Base-by-base conservation (phyloP, 2,113 vertebrate genomes). In the Ochotona princeps region DNA sequence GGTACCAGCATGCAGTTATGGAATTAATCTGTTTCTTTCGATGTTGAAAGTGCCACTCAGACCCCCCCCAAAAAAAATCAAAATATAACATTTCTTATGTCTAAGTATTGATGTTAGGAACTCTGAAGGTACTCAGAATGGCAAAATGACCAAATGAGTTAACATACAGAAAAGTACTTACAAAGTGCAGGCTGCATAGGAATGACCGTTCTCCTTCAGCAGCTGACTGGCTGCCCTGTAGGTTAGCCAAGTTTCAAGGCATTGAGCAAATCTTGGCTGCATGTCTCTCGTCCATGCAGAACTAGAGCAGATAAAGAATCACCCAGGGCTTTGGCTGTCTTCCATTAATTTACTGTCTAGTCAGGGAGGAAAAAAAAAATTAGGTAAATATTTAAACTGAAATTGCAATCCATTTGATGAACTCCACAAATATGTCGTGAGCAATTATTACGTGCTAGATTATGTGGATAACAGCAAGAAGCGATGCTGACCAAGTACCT, bases 371-470 rank as follows among this genome's bases (percentile, higher is more conserved):
- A 76, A 90, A 61, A 80, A 47, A 44, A 44, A 44, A 44, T 44
- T 44, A 94, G 35, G 86, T 85, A 92, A 92, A 89, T 92, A 93
- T 95, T 87, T 95, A 73, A 94, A 87, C 81, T 91, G 73, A 87
- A 79, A 79, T 63, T 70, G 83, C 35, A 85, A 23, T 93, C 78
- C 28, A 80, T 89, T 87, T 60, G 80, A 67, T 87, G 81, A 94
- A 92, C 90, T 92, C 75, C 94, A 67, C 65, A 95, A 96, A 75
- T 88, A 83, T n/a, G 10, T 83, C 79, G 84, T 35, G 30, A 87
- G 47, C 47, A 86, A 79, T 79, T 89, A 87, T 61, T 83, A 47
- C 44, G 49, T 47, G 61, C 74, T 79, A 66, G 69, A 60, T 66
- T 66, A 61, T 17, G 47, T 74, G 35, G 60, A 32, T 28, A 87